A percentile compares a stretch with the other conserved stretches of the same genome.
Evolutionary conservation across 2,888 invertebrate species (phyloP).

Genomic region (Eilema depressum): DNA sequence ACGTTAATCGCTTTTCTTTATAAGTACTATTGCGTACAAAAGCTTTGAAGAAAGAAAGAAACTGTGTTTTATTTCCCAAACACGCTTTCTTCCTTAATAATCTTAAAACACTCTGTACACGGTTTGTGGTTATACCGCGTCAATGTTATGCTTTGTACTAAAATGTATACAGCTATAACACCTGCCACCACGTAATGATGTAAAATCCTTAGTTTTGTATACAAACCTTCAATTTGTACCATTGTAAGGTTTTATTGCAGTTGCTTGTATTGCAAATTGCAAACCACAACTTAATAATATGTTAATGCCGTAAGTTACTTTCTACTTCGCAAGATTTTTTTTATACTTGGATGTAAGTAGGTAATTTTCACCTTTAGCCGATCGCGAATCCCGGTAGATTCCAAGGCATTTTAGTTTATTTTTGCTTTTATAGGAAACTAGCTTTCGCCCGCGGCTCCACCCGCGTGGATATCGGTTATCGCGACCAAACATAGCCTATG

Average conservation of each 20-base stretch:
- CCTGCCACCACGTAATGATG: not conserved
- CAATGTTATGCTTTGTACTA: not conserved
- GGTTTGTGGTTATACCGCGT: not conserved
- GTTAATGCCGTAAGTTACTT: not conserved
- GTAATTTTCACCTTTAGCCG: not conserved
- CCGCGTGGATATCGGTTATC: no score
- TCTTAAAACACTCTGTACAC: not conserved
- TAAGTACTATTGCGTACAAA: no score
- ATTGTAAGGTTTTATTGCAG: constrained; percentile 3
- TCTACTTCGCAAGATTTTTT: not conserved
- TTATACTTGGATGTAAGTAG: not conserved
- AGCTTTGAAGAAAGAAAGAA: no score
- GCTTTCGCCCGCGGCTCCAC: no score
- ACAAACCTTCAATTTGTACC: not conserved
- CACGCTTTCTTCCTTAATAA: not conserved
- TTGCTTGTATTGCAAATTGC: not conserved
- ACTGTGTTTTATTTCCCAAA: no score
- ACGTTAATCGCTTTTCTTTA: no score
- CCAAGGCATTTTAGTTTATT: no score
- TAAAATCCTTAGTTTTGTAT: not conserved
- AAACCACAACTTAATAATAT: not conserved
- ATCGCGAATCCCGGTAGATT: not conserved
- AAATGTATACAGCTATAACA: not conserved
- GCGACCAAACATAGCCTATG: no score
- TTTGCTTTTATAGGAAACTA: no score